Evolutionary conservation across 2,113 vertebrate species (phyloP), one percentile per base, ranked within the genome.

Genomic region (Podarcis cretensis): DNA sequence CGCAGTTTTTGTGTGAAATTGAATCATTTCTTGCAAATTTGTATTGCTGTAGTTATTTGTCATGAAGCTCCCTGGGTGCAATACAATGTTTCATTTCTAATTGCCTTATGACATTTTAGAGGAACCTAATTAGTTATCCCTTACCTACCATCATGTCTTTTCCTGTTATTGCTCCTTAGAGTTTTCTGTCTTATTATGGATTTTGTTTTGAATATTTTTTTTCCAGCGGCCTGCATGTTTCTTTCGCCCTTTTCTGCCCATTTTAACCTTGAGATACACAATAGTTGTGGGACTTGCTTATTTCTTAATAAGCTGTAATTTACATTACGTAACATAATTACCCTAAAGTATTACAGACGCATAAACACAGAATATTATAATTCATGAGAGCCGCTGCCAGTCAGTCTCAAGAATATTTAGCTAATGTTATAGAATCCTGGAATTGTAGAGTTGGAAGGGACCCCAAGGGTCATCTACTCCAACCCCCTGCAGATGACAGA

Each of bases 111-210:
- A 20, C n/a, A 0, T 32, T 87, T 84, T 79, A 85, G 3, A 40
- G 84, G 3, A 43, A 27, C 68, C 88, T 87, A 65, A 85, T 65
- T 86, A 89, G 71, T 40, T 90, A 20, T 0, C 0, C 8, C 3
- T 0, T 79, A 91, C 14, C 9, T 68, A 25, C 65, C 30, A 37
- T 80, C 63, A 86, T 13, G 0, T 71, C 74, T 32, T 0, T 80
- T 59, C 87, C 78, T 66, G 88, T 85, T 48, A 75, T 43, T 92
- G 35, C 75, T 80, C 23, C 37, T 74, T 68, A 25, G 18, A 30
- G 88, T 92, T 76, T 89, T 92, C 84, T 40, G 30, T 68, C 83
- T 76, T 59, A 66, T 63, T 91, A 88, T 93, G 87, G 20, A 71
- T 78, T 0, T 0, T 63, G 35, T 90, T 90, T 74, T 74, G 16